Evolutionary conservation across 2,888 invertebrate species (phyloP).

Genomic region (Ormyrus labotus): DNA sequence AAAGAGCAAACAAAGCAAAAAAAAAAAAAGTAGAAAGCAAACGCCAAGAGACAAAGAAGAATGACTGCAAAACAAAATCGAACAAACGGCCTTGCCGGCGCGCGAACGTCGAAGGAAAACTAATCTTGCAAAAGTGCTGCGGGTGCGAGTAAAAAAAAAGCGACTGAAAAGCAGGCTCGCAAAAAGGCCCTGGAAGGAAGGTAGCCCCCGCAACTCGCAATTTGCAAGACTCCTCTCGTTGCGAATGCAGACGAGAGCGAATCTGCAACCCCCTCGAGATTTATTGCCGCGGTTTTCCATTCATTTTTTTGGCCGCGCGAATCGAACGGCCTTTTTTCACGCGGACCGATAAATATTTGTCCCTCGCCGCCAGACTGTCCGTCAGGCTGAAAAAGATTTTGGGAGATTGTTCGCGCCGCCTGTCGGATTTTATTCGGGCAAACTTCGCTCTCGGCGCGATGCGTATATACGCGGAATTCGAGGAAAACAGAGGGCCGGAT

Average conservation of each 20-base stretch:
- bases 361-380: neutral
- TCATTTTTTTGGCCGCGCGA: neutral
- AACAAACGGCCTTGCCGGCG: neutral
- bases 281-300: neutral
- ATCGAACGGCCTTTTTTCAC: neutral
- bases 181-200: no score
- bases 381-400: neutral
- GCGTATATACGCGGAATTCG: no score
- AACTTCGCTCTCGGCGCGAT: no score
- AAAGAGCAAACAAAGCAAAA: neutral
- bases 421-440: neutral
- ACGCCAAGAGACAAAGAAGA: neutral
- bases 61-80: neutral
- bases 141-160: neutral
- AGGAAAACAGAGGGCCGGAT: no score
- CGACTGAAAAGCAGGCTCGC: no score
- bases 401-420: neutral
- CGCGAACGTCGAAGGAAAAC: constrained; percentile 15
- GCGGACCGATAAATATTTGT: neutral
- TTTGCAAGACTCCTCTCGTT: neutral
- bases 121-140: constrained; percentile 33
- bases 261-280: neutral
- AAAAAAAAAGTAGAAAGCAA: neutral
- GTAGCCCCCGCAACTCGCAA: no score
- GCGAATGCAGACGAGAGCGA: neutral